A percentile compares a stretch with the other conserved stretches of the same genome.
Evolutionary conservation across 2,113 vertebrate species (phyloP).

Genomic region (Sturnus vulgaris): DNA sequence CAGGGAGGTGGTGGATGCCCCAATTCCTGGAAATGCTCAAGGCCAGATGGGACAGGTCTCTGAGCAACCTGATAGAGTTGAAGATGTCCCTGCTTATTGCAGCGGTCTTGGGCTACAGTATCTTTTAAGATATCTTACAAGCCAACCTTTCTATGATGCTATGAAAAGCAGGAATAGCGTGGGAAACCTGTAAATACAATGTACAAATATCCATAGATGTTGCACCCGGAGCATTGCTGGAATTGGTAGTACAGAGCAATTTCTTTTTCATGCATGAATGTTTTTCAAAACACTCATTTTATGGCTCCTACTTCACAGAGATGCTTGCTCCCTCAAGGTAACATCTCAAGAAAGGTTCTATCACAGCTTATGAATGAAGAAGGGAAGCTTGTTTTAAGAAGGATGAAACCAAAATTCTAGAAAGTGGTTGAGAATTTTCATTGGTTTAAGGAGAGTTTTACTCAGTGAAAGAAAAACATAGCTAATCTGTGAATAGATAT

Average conservation of each 20-base stretch:
- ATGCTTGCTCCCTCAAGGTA: not conserved
- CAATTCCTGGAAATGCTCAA: not conserved
- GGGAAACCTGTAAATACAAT: not conserved
- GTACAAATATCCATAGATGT: not conserved
- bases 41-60: accelerated
- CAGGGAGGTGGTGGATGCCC: not conserved
- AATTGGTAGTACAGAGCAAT: not conserved
- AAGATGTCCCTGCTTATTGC: not conserved
- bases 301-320: not conserved
- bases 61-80: not conserved
- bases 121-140: not conserved
- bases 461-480: not conserved
- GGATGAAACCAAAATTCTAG: not conserved
- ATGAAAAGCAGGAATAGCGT: not conserved
- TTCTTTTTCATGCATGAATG: not conserved
- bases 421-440: not conserved
- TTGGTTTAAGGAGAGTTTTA: not conserved
- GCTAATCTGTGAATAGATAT: not conserved
- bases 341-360: not conserved
- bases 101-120: not conserved
- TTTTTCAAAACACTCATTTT: not conserved
- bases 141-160: not conserved
- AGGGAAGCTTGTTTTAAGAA: not conserved
- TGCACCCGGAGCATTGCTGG: not conserved
- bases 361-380: not conserved